Conservation (phyloP, 2,888 invertebrate species). For the Dascillus cervinus region DNA sequence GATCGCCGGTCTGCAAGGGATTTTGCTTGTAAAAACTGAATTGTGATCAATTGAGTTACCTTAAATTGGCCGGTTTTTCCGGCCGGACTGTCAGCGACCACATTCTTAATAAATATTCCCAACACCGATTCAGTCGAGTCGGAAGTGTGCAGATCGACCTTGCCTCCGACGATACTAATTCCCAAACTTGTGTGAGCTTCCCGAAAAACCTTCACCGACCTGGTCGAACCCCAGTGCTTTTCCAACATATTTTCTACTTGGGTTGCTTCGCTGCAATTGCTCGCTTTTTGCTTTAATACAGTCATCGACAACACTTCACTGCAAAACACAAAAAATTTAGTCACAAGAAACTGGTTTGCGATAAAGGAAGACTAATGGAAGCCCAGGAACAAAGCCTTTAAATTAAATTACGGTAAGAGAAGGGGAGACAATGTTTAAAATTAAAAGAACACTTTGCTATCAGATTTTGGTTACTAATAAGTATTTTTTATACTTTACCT, state of each 20-base stretch:
- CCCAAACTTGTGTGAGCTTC: constrained; percentile 78
- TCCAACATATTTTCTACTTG: constrained; percentile 44
- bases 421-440: too few species aligned
- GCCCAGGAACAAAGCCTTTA: too few species aligned
- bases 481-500: too few species aligned
- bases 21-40: constrained; percentile 22
- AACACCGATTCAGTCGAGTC: constrained; percentile 61
- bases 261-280: constrained; percentile 15
- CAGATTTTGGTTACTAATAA: too few species aligned
- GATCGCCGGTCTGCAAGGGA: constrained; percentile 68
- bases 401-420: too few species aligned
- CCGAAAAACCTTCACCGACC: constrained; percentile 65
- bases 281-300: constrained; percentile 27
- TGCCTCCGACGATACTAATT: constrained; percentile 95
- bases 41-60: constrained; percentile 44
- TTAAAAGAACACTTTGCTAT: too few species aligned
- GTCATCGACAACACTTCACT: constrained; percentile 23
- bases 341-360: too few species aligned
- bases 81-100: constrained; percentile 89
- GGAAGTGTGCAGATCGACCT: constrained; percentile 70
- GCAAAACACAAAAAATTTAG: not conserved
- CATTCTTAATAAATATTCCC: constrained; percentile 97
- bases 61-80: constrained; percentile 80
- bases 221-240: constrained; percentile 78
- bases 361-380: too few species aligned